Conservation (phyloP, 2,113 vertebrate species). For the Rattus norvegicus region GRCr8 NC_086021.1:74258501-74259000, state of each 20-base stretch:
- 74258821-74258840: slow-evolving; percentile 84
- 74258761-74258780: slow-evolving; percentile 71
- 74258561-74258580: background rate
- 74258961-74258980: slow-evolving; percentile 81
- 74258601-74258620: background rate
- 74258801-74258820: slow-evolving; percentile 86
- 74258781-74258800: slow-evolving; percentile 79
- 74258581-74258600: background rate
- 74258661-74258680: slow-evolving; percentile 26
- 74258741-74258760: slow-evolving; percentile 80
- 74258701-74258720: slow-evolving; percentile 70
- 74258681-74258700: slow-evolving; percentile 64
- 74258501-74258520: background rate
- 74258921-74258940: slow-evolving; percentile 84
- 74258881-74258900: slow-evolving; percentile 84
- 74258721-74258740: slow-evolving; percentile 67
- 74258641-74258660: slow-evolving; percentile 50
- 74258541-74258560: background rate
- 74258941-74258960: slow-evolving; percentile 78
- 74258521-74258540: background rate
- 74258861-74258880: slow-evolving; percentile 82
- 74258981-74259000: slow-evolving; percentile 77
- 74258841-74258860: slow-evolving; percentile 82
- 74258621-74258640: slow-evolving; percentile 7
- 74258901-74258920: slow-evolving; percentile 86